Percentiles rank a stretch among this genome's conserved stretches.
Evolutionary conservation across 2,888 invertebrate genomes (phyloP).

Genomic region (Abscondita cerata): DNA sequence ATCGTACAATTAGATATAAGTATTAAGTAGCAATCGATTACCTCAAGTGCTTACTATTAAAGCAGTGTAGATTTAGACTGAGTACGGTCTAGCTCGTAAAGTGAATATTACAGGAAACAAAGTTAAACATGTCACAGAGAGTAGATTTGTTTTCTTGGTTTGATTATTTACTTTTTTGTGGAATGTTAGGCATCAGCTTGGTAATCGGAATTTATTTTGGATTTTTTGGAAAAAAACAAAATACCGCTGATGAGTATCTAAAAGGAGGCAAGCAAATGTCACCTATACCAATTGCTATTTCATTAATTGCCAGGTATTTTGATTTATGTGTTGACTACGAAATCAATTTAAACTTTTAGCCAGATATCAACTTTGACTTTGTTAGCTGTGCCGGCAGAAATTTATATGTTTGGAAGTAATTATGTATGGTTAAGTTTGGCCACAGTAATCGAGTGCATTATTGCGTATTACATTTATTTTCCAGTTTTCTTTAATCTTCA

Average conservation of each 20-base stretch:
- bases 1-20: too few species aligned
- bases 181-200: conserved; percentile 62
- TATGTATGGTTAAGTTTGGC: conserved; percentile 62
- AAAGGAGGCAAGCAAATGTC: conserved; percentile 77
- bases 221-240: conserved; percentile 64
- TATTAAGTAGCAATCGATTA: conserved; percentile 64
- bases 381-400: conserved; percentile 76
- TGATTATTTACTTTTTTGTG: conserved; percentile 64
- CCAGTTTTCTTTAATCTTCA: conserved; percentile 75
- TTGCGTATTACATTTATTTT: conserved; percentile 60
- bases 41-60: too few species aligned
- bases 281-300: conserved; percentile 74
- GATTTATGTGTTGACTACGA: neutral
- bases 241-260: conserved; percentile 72
- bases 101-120: too few species aligned
- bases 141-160: conserved; percentile 58
- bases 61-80: too few species aligned
- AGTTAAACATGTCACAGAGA: too few species aligned
- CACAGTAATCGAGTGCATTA: conserved; percentile 49
- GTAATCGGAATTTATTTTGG: conserved; percentile 68
- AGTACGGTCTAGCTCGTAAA: too few species aligned
- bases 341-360: conserved; percentile 56
- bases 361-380: conserved; percentile 77
- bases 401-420: conserved; percentile 74
- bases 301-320: conserved; percentile 74